Conservation (phyloP, 23 tunicate genomes). For the Ascidia mentula region DNA sequence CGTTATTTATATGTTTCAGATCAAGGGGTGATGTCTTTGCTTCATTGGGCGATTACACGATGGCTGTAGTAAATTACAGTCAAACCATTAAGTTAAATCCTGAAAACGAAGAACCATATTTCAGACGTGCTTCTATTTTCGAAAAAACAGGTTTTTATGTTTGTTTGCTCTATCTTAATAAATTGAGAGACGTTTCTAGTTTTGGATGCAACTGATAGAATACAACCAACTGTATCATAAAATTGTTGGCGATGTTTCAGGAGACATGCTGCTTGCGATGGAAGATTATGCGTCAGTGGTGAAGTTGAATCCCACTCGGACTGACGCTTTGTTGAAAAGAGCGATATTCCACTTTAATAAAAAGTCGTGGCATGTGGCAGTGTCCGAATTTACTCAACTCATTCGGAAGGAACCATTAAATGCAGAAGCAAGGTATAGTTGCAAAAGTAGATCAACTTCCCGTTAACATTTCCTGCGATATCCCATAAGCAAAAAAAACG, state of each 20-base stretch:
- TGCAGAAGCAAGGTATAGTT: conserved; percentile 76
- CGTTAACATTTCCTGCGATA: no score
- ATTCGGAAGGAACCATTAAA: conserved; percentile 60
- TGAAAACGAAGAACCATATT: conserved; percentile 44
- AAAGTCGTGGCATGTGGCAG: conserved; percentile 63
- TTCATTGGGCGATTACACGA: conserved; percentile 81
- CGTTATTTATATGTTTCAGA: conserved; percentile 43
- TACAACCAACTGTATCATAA: no score
- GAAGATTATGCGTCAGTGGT: conserved; percentile 84
- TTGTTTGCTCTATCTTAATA: no score
- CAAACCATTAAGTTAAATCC: conserved; percentile 86
- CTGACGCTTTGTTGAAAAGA: conserved; percentile 72
- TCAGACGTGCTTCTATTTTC: conserved; percentile 69
- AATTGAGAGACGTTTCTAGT: no score
- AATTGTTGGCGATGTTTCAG: conserved; percentile 15
- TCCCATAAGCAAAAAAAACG: no score
- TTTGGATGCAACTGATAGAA: no score
- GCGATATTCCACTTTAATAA: conserved; percentile 55
- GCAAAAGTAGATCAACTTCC: background rate
- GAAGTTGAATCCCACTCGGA: conserved; percentile 51
- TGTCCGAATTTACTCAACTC: conserved; percentile 71
- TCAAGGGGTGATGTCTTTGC: conserved; percentile 85
- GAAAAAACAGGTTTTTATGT: conserved; percentile 98
- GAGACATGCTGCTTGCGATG: conserved; percentile 96
- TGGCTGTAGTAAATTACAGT: conserved; percentile 94